These are phyloP conservation scores for Maccullochella peelii DNA, from an alignment of 2,113 vertebrate species.

Conservation along the genomic window DNA sequence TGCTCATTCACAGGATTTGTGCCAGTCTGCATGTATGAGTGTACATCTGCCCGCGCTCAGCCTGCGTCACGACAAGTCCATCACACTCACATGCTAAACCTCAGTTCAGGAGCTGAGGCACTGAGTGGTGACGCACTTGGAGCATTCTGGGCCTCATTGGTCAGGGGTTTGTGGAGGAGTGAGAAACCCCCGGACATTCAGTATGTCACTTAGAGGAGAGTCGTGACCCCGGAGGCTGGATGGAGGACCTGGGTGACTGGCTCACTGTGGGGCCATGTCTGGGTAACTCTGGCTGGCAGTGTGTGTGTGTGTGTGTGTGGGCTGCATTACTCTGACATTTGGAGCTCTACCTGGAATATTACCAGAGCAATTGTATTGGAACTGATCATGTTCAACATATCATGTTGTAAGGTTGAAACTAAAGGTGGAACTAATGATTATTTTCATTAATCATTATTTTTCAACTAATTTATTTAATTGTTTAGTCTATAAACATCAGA, in stretches of 20 bases:
- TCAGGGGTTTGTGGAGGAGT: constrained; percentile 34
- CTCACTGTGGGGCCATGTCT: constrained; percentile 4
- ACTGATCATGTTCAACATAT: background rate
- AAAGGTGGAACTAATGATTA: background rate
- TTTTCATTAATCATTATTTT: background rate
- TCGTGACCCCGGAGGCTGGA: constrained; percentile 35
- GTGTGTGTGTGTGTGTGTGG: constrained; percentile 2
- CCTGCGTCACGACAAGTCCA: constrained; percentile 49
- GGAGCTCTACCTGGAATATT: background rate
- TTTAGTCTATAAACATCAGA: background rate
- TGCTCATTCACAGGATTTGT: constrained; percentile 41
- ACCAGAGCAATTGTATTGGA: background rate
- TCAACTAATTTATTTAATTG: background rate
- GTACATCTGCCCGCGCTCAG: constrained; percentile 21
- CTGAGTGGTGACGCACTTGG: constrained; percentile 61
- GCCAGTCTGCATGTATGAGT: constrained; percentile 32
- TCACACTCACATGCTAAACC: constrained; percentile 74
- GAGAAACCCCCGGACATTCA: constrained; percentile 39
- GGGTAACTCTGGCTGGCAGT: constrained; percentile 36
- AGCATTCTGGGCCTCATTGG: constrained; percentile 13
- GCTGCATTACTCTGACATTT: constrained; percentile 24
- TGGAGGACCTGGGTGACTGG: constrained; percentile 33
- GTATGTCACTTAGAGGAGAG: constrained; percentile 44
- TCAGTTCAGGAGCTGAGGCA: constrained; percentile 56
- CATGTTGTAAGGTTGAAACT: background rate